Percentiles rank a stretch among this genome's conserved stretches.
These are phyloP conservation scores for Petrophora chlorosata DNA, from an alignment of 2,888 invertebrate species.

Conservation along the genomic window DNA sequence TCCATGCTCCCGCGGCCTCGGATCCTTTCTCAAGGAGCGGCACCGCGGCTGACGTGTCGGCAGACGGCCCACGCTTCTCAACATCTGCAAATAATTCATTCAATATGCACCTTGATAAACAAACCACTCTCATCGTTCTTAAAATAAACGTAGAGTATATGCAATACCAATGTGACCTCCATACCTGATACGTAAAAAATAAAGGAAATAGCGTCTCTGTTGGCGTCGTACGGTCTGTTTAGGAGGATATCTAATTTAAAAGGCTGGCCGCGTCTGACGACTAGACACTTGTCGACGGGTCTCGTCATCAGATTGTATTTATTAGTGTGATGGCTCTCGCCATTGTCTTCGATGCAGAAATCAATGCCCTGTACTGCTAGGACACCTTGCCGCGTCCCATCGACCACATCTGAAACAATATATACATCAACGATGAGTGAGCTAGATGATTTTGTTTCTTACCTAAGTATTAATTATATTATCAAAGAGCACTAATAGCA, in stretches of 20 bases:
- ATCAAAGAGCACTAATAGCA: too few species aligned
- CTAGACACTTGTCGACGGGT: constrained; percentile 84
- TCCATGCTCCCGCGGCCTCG: constrained; percentile 88
- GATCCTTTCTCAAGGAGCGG: constrained; percentile 87
- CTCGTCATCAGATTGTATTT: constrained; percentile 90
- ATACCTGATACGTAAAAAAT: constrained; percentile 91
- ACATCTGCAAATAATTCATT: constrained; percentile 80
- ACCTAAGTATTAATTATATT: too few species aligned
- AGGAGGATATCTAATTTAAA: constrained; percentile 89
- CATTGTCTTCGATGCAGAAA: constrained; percentile 89
- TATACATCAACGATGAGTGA: too few species aligned
- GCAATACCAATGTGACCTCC: constrained; percentile 38
- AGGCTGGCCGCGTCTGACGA: constrained; percentile 92
- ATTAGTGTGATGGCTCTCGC: constrained; percentile 89
- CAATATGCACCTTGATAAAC: constrained; percentile 29
- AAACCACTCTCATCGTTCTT: constrained; percentile 22
- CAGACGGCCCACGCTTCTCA: constrained; percentile 90
- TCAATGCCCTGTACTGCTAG: constrained; percentile 89
- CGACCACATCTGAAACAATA: constrained; percentile 73
- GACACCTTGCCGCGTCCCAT: constrained; percentile 81
- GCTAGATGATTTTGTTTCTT: too few species aligned
- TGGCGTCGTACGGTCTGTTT: constrained; percentile 89
- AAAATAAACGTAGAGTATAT: constrained; percentile 37
- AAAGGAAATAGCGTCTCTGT: constrained; percentile 91
- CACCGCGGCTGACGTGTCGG: constrained; percentile 90